Conservation (phyloP, 2,113 vertebrate genomes). For the Anas platyrhynchos region DNA sequence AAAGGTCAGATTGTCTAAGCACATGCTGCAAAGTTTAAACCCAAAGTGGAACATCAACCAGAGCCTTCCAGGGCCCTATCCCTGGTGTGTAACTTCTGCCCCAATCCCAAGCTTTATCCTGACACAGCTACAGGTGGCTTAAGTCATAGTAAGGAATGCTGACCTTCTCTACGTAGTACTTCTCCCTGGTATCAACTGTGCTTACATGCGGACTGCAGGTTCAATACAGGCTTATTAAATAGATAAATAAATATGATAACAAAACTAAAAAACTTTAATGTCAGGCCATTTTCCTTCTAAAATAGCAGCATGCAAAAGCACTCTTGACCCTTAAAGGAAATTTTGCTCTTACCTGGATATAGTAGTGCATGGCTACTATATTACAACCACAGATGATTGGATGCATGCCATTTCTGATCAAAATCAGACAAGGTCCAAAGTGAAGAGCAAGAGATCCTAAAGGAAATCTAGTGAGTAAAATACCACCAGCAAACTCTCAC, state of each 20-base stretch:
- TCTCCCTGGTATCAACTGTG: neutral
- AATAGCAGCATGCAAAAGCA: neutral
- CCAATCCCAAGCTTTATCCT: neutral
- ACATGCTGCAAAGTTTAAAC: neutral
- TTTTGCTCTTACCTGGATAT: neutral
- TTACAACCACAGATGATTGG: neutral
- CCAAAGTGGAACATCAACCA: neutral
- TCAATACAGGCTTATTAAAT: neutral
- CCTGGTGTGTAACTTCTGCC: neutral
- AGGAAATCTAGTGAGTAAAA: neutral
- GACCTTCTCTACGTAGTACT: neutral
- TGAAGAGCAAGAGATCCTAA: neutral
- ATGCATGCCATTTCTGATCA: neutral
- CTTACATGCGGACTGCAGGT: neutral
- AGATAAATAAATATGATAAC: too few species aligned
- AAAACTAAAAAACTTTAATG: too few species aligned
- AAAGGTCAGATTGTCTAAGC: neutral
- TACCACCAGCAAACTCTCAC: neutral
- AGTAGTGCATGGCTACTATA: neutral
- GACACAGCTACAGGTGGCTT: neutral
- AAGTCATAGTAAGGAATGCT: neutral
- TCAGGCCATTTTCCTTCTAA: neutral
- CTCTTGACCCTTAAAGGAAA: neutral
- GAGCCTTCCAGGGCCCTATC: neutral
- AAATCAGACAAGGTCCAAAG: neutral